Base-by-base conservation (phyloP, 1,140 invertebrate genomes). In the Cydia pomonella region DNA sequence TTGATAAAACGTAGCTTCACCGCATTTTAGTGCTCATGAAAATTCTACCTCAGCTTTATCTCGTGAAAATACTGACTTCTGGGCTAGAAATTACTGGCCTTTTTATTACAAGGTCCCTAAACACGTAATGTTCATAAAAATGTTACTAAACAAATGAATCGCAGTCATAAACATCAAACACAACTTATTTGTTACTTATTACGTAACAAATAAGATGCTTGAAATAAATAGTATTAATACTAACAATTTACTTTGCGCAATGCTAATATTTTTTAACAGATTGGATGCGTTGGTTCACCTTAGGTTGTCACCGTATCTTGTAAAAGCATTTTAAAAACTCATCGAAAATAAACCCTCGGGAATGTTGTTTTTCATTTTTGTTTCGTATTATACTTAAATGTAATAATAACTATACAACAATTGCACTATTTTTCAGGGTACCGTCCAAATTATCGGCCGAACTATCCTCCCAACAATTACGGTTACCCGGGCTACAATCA, bases 371-470 rank as follows among this genome's bases (percentile, higher is more conserved):
- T 38, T 38, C 7, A 33, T 38, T 38, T 38, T 10, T 38, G 33
- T 38, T 33, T 7, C 9, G 29, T 12, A 41, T 1, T 47, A 47
- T 18, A 53, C n/a, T 53, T 13, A 6, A 18, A 53, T 53, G n/a
- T 53, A 53, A n/a, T 7, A 1, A 6, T 50, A 6, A n/a, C n/a
- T 50, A 50, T n/a, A n/a, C 27, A 29, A 29, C 27, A 5, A 59
- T 6, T 50, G 53, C 59, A 63, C 27, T 53, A n/a, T 64, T 75
- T 79, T 78, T 13, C 82, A 90, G 89, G 88, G 18, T 85, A 90
- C 75, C 84, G 89, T 3, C 89, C 89, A 2, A 82, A 86, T 64
- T 79, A 83, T 75, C 77, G 83, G 3, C 84, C 84, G 0, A 79
- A 81, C 63, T 82, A 84, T 72, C 77, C 80, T 0, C 77, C 71